Percentiles rank a stretch among this genome's conserved stretches.
phyloP scores from a whole-genome alignment of 2,797 vertebrate genomes.

The Peromyscus aztecus region DNA sequence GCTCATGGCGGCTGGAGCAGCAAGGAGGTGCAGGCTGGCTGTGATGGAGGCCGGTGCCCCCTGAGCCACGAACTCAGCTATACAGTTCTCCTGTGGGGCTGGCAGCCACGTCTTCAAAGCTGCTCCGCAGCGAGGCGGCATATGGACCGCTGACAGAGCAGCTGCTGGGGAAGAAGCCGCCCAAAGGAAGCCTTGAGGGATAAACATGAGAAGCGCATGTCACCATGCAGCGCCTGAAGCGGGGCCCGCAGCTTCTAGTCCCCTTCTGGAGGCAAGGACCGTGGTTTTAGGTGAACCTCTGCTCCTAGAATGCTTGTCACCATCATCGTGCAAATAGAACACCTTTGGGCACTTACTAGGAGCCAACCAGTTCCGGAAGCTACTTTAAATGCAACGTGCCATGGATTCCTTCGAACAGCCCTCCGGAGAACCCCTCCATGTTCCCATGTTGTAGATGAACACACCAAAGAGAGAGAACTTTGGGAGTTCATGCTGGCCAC shows the following conservation, averaged over 20 bases:
- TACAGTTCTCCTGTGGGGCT: constrained; percentile 85
- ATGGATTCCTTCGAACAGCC: background rate
- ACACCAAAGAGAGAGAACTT: background rate
- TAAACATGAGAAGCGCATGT: constrained; percentile 87
- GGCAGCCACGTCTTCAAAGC: constrained; percentile 87
- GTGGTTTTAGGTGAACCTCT: background rate
- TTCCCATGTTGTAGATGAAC: constrained; percentile 5
- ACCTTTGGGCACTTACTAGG: background rate
- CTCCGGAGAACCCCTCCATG: background rate
- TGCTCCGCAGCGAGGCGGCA: constrained; percentile 88
- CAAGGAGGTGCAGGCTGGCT: constrained; percentile 71
- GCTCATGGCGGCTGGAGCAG: background rate
- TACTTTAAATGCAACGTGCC: background rate
- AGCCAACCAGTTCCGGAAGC: background rate
- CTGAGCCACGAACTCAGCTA: constrained; percentile 84
- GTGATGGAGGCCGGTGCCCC: constrained; percentile 73
- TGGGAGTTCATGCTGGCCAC: background rate
- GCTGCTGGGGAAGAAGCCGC: constrained; percentile 88
- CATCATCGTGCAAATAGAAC: background rate
- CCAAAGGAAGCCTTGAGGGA: constrained; percentile 89
- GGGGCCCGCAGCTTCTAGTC: background rate
- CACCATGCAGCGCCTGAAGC: constrained; percentile 85
- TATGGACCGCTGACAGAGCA: constrained; percentile 90
- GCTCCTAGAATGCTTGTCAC: background rate
- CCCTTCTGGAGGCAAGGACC: background rate